A percentile compares a stretch with the other conserved stretches of the same genome.
phyloP scores from a whole-genome alignment of 2,888 invertebrate species.

The Dynastes hyllus region DNA sequence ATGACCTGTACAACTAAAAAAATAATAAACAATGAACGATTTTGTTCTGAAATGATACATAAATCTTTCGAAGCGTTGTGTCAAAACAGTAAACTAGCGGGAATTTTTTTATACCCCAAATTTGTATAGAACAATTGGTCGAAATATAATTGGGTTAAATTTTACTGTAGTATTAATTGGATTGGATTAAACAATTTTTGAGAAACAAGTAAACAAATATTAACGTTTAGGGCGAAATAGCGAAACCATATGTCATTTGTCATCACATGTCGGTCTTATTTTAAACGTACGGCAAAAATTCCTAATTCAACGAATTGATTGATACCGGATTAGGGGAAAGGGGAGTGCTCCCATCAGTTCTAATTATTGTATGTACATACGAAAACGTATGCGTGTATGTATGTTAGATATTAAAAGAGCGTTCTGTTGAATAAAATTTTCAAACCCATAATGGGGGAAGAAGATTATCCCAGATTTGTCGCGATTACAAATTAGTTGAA shows the following conservation, averaged over 20 bases:
- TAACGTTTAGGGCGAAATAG: not conserved
- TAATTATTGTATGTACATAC: no score
- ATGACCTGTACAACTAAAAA: no score
- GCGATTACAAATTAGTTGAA: no score
- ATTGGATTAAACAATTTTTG: conserved; percentile 6
- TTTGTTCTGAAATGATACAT: not conserved
- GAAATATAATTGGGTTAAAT: conserved; percentile 19
- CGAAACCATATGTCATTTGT: not conserved
- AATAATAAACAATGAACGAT: not conserved
- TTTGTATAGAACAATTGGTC: conserved; percentile 3
- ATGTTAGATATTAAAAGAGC: no score
- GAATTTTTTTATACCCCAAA: not conserved
- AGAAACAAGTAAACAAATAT: not conserved
- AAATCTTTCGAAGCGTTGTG: not conserved
- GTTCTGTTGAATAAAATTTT: no score
- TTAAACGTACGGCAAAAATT: not conserved
- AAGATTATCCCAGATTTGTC: no score
- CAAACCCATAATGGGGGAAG: no score
- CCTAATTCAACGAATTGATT: not conserved
- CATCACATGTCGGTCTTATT: conserved; percentile 2
- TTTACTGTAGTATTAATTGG: conserved; percentile 4
- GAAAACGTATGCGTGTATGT: no score
- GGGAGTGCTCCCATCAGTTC: no score
- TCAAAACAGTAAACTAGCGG: not conserved
- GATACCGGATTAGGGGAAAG: no score